Base-by-base conservation (phyloP, 2,888 invertebrate genomes). In the Lochmaea crataegi region DNA sequence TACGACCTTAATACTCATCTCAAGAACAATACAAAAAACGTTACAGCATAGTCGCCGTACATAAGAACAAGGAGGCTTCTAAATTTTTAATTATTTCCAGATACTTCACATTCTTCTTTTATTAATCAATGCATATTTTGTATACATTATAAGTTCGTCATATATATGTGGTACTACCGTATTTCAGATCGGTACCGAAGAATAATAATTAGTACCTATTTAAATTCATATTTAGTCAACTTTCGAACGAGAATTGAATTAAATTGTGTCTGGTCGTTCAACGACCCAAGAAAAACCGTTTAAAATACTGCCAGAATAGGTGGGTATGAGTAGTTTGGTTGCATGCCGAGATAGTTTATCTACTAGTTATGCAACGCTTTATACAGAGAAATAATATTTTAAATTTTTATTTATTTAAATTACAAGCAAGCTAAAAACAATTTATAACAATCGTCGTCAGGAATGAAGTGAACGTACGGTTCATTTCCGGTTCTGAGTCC, bases 361-460 rank as follows among this genome's bases (percentile, higher is more conserved):
- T 53, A 53, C 7, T 53, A 53, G 53, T 10, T 53, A 53, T 18
- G 10, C 53, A 53, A 53, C 53, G 16, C n/a, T n/a, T 53, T n/a
- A 16, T 16, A 26, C 5, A 0, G 26, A 26, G 26, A 26, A 26
- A 3, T 2, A 22, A 41, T 41, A 41, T 41, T 41, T 41, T 41
- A 41, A 41, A 11, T 41, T 11, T 45, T 45, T 72, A 11, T 48
- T 68, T 63, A 61, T 66, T 57, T 3, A 53, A 60, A 16, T 53
- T 72, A 82, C 57, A 80, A 75, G 81, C 86, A 86, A 75, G 84
- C 77, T 63, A 86, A 77, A 79, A 82, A 85, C 70, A 87, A 79
- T 77, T 81, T 81, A 73, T 81, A 79, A 80, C 87, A 87, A 45
- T 79, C 75, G 3, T 77, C 64, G 73, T 85, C 83, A 41, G 81